Conservation (phyloP, 2,113 vertebrate species). For the Nyctereutes procyonoides region DNA sequence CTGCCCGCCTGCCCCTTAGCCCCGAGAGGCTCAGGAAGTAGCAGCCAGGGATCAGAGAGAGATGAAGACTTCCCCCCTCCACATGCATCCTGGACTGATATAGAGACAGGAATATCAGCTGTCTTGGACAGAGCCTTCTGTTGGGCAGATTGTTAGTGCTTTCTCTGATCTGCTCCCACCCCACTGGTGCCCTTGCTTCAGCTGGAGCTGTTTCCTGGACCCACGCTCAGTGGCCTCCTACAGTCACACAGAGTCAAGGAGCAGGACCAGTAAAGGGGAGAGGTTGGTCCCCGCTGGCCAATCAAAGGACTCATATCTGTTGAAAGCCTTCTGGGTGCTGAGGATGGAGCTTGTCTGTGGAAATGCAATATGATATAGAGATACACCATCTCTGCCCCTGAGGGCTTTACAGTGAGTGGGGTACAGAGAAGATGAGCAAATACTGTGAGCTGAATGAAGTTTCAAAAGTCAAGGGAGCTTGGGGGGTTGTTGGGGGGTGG, state of each 20-base stretch:
- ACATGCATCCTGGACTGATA: constrained; percentile 14
- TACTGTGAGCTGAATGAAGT: not conserved
- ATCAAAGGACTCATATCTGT: not conserved
- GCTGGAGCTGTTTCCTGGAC: not conserved
- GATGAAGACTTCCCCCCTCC: constrained; percentile 42
- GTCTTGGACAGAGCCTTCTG: not conserved
- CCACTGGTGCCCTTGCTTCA: rapidly evolving
- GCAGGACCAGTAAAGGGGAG: not conserved
- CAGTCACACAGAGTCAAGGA: not conserved
- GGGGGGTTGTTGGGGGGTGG: not conserved
- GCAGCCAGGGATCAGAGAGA: constrained; percentile 37
- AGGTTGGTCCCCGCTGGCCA: not conserved
- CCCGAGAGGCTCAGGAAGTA: constrained; percentile 45
- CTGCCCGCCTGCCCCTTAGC: not conserved
- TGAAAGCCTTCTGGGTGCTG: not conserved
- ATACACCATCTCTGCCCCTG: not conserved
- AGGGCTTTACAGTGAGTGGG: not conserved
- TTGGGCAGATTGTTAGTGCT: not conserved
- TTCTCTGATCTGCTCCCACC: not conserved
- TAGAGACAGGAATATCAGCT: not conserved
- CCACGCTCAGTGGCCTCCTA: not conserved
- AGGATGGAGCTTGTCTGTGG: not conserved
- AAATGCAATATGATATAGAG: not conserved
- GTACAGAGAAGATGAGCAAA: not conserved
- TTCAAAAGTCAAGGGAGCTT: not conserved